Evolutionary conservation across 2,888 invertebrate genomes (phyloP).

Genomic region (Ferdinandea cuprea): DNA sequence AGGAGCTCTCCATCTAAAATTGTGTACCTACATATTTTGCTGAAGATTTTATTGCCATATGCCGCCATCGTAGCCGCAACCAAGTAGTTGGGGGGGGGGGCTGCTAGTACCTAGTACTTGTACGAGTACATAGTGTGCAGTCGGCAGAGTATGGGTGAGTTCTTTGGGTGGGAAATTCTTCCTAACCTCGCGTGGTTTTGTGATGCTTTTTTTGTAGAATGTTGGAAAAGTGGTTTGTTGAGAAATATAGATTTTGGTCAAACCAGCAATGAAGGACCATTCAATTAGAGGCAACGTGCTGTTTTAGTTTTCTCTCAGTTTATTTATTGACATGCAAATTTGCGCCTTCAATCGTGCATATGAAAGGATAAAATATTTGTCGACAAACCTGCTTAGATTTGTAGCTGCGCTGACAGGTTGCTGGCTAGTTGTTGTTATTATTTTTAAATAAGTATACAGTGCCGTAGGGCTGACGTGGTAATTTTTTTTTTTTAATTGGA

Average conservation of each 20-base stretch:
- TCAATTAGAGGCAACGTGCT: constrained; percentile 17
- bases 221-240: constrained; percentile 5
- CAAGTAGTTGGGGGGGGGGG: too few species aligned
- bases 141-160: not conserved
- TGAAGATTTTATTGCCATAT: constrained; percentile 41
- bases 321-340: not conserved
- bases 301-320: not conserved
- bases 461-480: too few species aligned
- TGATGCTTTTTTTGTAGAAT: not conserved
- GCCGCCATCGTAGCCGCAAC: too few species aligned
- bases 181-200: constrained; percentile 5
- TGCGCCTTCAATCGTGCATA: not conserved
- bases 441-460: too few species aligned
- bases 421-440: too few species aligned
- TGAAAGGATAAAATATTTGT: not conserved
- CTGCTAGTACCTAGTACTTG: too few species aligned
- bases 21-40: constrained; percentile 52
- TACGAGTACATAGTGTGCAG: too few species aligned
- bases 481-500: too few species aligned
- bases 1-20: constrained; percentile 45
- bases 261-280: constrained; percentile 12
- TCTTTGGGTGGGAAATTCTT: constrained; percentile 22
- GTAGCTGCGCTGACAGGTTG: too few species aligned
- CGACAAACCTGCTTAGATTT: constrained; percentile 1
- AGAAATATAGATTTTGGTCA: not conserved